Evolutionary conservation across 2,888 invertebrate genomes (phyloP), one percentile per base, ranked within the genome.

Genomic region (Drosophila infuscata): DNA sequence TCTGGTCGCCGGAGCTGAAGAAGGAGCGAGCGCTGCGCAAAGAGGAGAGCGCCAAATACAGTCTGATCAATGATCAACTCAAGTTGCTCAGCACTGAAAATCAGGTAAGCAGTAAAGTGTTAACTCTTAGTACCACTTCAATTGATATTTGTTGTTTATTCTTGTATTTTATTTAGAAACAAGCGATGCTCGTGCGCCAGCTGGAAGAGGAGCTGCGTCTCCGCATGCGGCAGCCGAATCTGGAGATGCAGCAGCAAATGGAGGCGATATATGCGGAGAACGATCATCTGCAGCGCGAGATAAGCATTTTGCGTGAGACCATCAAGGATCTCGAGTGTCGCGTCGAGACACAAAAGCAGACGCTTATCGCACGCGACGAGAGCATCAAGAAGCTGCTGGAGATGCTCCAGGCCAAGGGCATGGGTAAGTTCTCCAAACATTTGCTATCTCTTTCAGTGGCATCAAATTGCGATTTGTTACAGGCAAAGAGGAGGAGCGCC

Each of bases 1-100:
- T 99, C 94, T 99, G 99, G 99, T 99, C 99, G 93, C 99, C 99
- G 29, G 99, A 99, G 94, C 94, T 99, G 93, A 99, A 99, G 94
- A 99, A 99, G 94, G 99, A 99, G 94, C 94, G 99, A 80, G 98
- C 98, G 60, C 93, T 99, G 89, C 95, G 99, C 85, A 99, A 99
- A 93, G 99, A 99, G 94, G 99, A 99, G 94, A 97, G 98, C 93
- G 98, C 98, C 92, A 98, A 99, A 94, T 98, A 98, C 94, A 97
- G 97, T 94, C 96, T 98, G 93, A 97, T 99, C 94, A 98, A 98
- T 93, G 99, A 99, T 94, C 99, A 99, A 94, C 95, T 99, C 85
- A 98, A 98, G 94, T 95, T 98, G 92, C 96, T 98, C 93, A 98
- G 98, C 94, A 97, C 97, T 90, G 99, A 99, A 94, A 98, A 98